phyloP scores from a whole-genome alignment of 2,113 vertebrate genomes.

The Dolichotis patagonum region DNA sequence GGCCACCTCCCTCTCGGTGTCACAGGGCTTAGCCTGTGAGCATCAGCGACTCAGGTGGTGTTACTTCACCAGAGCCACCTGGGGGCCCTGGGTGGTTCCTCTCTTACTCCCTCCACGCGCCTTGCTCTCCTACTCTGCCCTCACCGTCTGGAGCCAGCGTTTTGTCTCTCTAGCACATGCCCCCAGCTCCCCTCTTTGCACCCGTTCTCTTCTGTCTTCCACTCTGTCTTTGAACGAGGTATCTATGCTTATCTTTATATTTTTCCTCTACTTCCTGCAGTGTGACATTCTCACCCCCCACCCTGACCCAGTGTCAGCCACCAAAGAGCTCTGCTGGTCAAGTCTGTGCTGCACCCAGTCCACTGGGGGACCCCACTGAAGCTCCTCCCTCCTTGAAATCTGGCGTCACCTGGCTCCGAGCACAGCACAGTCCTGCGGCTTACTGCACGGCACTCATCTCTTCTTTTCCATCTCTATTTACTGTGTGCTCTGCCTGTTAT shows the following conservation, averaged over 20 bases:
- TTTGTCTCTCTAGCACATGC: not conserved
- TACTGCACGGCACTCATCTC: not conserved
- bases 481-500: not conserved
- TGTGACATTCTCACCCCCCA: not conserved
- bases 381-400: not conserved
- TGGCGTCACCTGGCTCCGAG: not conserved
- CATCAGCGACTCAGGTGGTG: not conserved
- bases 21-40: not conserved
- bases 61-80: not conserved
- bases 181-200: not conserved
- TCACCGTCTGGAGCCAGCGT: not conserved
- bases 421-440: not conserved
- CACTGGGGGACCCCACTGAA: not conserved
- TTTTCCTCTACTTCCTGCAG: not conserved
- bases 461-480: not conserved
- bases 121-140: rapidly evolving
- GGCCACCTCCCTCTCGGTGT: rapidly evolving
- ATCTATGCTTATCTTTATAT: not conserved
- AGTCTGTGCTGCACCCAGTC: not conserved
- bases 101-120: no score
- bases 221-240: not conserved
- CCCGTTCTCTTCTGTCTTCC: not conserved
- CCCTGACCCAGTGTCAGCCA: rapidly evolving
- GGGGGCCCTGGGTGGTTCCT: not conserved
- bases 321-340: not conserved